These are phyloP conservation scores for Leguminivora glycinivorella DNA, from an alignment of 1,140 invertebrate genomes.

Conservation along the genomic window DNA sequence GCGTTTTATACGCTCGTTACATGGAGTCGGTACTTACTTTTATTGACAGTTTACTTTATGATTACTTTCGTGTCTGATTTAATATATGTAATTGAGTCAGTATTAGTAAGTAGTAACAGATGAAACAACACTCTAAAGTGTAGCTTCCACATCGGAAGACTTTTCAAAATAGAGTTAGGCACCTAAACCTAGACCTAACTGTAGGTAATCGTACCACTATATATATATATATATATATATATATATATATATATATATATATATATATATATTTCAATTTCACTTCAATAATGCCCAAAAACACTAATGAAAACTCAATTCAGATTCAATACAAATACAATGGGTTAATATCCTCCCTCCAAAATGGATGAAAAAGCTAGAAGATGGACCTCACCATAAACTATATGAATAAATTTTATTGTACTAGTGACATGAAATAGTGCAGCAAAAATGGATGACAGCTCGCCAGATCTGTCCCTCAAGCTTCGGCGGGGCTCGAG, in stretches of 20 bases:
- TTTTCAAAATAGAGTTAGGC: too few relatives aligned
- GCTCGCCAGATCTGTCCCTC: slow-evolving; percentile 90
- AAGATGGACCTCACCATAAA: not conserved
- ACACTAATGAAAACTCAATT: slow-evolving; percentile 21
- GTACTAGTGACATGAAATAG: slow-evolving; percentile 50
- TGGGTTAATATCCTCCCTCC: slow-evolving; percentile 48
- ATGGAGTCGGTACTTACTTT: not conserved
- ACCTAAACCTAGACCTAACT: too few relatives aligned
- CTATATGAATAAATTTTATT: slow-evolving; percentile 27
- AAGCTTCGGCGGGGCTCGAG: slow-evolving; percentile 89
- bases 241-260: too few relatives aligned
- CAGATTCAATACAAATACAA: slow-evolving; percentile 32
- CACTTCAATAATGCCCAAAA: slow-evolving; percentile 29
- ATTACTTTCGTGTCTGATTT: not conserved
- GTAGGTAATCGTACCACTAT: too few relatives aligned
- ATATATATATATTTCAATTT: not conserved
- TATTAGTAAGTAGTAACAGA: too few relatives aligned
- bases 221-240: too few relatives aligned
- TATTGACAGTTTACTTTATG: not conserved
- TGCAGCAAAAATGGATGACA: slow-evolving; percentile 83
- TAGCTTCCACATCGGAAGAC: too few relatives aligned
- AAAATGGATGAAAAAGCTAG: not conserved
- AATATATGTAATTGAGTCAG: too few relatives aligned
- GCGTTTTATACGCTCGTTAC: not conserved
- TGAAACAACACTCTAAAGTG: too few relatives aligned